These are phyloP conservation scores for Schizaphis graminum DNA, from an alignment of 2,888 invertebrate genomes.

Conservation along the genomic window DNA sequence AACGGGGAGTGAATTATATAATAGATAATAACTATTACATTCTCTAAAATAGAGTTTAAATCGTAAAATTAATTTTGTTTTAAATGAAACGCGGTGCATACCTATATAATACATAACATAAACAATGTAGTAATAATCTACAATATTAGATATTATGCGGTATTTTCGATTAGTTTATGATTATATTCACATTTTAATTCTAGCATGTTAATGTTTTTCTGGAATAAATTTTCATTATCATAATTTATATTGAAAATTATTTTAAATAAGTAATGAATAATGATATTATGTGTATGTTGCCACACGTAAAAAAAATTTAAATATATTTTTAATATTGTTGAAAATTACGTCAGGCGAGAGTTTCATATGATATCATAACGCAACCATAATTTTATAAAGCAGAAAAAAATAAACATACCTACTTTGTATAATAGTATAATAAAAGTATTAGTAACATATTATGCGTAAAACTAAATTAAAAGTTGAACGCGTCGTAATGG, in stretches of 20 bases:
- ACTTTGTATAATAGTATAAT: not conserved
- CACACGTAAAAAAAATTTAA: not conserved
- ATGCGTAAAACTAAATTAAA: slow-evolving; percentile 38
- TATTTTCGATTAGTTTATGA: not conserved
- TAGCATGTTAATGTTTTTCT: not conserved
- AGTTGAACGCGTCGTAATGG: slow-evolving; percentile 30
- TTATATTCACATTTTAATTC: not conserved
- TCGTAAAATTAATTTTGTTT: not conserved
- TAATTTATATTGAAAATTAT: not conserved
- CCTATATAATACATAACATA: not conserved
- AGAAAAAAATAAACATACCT: not conserved
- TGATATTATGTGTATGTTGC: not conserved
- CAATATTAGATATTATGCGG: not conserved
- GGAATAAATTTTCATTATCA: not conserved
- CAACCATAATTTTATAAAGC: not conserved
- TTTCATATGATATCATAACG: not conserved
- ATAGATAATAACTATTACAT: not conserved
- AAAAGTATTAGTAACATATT: not conserved
- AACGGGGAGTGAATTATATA: not conserved
- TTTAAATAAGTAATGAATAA: not conserved
- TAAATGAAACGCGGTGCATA: not conserved
- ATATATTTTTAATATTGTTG: not conserved
- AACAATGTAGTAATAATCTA: not conserved
- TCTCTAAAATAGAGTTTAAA: not conserved
- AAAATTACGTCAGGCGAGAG: not conserved